Base-by-base conservation (phyloP, 1,140 invertebrate species). In the Anastatus disparis region DNA sequence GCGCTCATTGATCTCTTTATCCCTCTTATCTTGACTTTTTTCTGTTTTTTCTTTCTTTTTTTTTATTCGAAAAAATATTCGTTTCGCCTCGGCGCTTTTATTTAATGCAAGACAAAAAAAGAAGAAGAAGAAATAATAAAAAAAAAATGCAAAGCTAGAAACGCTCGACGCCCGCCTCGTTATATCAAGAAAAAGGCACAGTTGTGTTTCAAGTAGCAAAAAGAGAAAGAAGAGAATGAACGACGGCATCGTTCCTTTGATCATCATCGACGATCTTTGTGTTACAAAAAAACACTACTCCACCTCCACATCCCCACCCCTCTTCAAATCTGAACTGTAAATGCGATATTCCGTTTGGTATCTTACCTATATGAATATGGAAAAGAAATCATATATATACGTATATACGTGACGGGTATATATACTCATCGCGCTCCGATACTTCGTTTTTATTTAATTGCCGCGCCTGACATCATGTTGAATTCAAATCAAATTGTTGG, bases 351-450 rank as follows among this genome's bases (percentile, higher is more conserved):
- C 55, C 50, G 75, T 70, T 73, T 68, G 10, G 31, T n/a, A 76
- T 74, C 77, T 82, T 69, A 75, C 70, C 70, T 72, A 81, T n/a
- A n/a, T 82, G 78, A 82, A 81, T 82, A 82, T 81, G 77, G 75
- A 82, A 74, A 74, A 68, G 55, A 65, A n/a, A n/a, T n/a, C n/a
- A n/a, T n/a, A n/a, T n/a, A n/a, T n/a, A n/a, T n/a, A n/a, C n/a
- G n/a, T n/a, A n/a, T n/a, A n/a, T n/a, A n/a, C n/a, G n/a, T n/a
- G n/a, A n/a, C n/a, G n/a, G n/a, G n/a, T n/a, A n/a, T n/a, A n/a
- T n/a, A n/a, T n/a, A n/a, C n/a, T n/a, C n/a, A n/a, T n/a, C n/a
- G 20, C 40, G 42, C 42, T 59, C 31, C 42, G 40, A 67, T 58
- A 17, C 46, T n/a, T 63, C 75, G 77, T 79, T 74, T 22, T 81